Evolutionary conservation across 2,113 vertebrate species (phyloP), one percentile per base, ranked within the genome.

Genomic region (Romanogobio albipinnatus): DNA sequence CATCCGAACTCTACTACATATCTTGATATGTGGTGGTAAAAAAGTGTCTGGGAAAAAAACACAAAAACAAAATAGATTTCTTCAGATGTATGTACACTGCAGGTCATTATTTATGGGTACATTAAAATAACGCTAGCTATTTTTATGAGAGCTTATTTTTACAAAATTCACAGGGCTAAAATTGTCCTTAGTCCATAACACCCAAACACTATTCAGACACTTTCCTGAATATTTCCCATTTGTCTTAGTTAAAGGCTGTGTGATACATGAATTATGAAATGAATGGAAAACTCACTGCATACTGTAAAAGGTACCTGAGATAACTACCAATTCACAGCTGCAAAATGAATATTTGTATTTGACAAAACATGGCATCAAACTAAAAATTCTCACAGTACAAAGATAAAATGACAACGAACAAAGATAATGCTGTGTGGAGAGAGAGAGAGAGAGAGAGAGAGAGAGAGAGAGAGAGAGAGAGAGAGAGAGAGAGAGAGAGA

Each of bases 401-500:
- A 81, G 26, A 68, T 29, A 81, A 68, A 66, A 51, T 7, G 39
- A 79, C 7, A 26, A 56, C 0, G 9, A 9, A 47, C 5, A 75
- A 24, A 47, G 33, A 86, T 49, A 19, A 43, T 4, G 49, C 9
- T 10, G 58, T 4, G n/a, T 47, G 77, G 43, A 79, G 61, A 33
- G 22, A 4, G 47, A 51, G 45, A 36, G 22, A 4, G 47, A 51
- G 45, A 36, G 14, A 2, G 15, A 26, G 4, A 47, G 62, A 61
- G 24, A 51, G n/a, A 71, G 39, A 84, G 58, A 83, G 53, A 80
- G 53, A 36, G 14, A 68, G 87, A 86, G 59, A 83, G 58, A 10
- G 22, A 4, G 58, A 53, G 45, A 36, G 15, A 2, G 17, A 26
- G 5, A 47, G 74, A 61, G 39, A 51, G 33, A 51, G 59, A 81